These are phyloP conservation scores for Polymixis lichenea DNA, from an alignment of 2,888 invertebrate genomes.

Conservation along the genomic window DNA sequence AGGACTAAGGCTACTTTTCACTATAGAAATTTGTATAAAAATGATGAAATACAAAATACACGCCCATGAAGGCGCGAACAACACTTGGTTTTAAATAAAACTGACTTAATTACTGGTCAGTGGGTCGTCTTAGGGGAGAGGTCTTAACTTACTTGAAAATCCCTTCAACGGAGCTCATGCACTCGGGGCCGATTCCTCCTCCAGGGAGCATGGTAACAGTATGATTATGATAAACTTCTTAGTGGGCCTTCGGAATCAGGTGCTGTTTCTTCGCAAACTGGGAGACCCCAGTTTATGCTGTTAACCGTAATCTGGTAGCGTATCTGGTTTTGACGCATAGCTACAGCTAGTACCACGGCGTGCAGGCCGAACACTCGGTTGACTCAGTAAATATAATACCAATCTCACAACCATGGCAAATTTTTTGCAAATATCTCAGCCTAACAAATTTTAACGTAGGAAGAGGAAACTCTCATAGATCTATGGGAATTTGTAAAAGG, in stretches of 20 bases:
- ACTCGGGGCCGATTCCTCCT: slow-evolving; percentile 99
- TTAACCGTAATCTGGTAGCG: slow-evolving; percentile 92
- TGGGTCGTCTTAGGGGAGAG: slow-evolving; percentile 11
- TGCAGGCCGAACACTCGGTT: slow-evolving; percentile 83
- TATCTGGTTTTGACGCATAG: slow-evolving; percentile 84
- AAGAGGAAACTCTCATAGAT: slow-evolving; percentile 71
- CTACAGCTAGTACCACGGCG: slow-evolving; percentile 78
- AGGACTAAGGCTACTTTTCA: too few relatives aligned
- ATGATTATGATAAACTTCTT: slow-evolving; percentile 98
- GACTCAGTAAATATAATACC: slow-evolving; percentile 70
- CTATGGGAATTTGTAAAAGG: too few relatives aligned
- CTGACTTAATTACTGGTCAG: not conserved
- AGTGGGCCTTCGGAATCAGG: slow-evolving; percentile 94
- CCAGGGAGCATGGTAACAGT: slow-evolving; percentile 98
- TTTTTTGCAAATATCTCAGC: slow-evolving; percentile 69
- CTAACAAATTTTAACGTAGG: slow-evolving; percentile 84
- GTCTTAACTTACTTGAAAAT: slow-evolving; percentile 92
- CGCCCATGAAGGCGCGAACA: too few relatives aligned
- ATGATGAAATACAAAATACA: too few relatives aligned
- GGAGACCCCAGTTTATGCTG: slow-evolving; percentile 89
- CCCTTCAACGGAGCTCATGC: slow-evolving; percentile 97
- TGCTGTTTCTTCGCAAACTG: slow-evolving; percentile 89
- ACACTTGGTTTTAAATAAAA: not conserved
- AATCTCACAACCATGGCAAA: slow-evolving; percentile 84
- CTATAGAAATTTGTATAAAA: too few relatives aligned